Evolutionary conservation across 2,888 invertebrate genomes (phyloP), one percentile per base, ranked within the genome.

Genomic region (Beris morrisii): DNA sequence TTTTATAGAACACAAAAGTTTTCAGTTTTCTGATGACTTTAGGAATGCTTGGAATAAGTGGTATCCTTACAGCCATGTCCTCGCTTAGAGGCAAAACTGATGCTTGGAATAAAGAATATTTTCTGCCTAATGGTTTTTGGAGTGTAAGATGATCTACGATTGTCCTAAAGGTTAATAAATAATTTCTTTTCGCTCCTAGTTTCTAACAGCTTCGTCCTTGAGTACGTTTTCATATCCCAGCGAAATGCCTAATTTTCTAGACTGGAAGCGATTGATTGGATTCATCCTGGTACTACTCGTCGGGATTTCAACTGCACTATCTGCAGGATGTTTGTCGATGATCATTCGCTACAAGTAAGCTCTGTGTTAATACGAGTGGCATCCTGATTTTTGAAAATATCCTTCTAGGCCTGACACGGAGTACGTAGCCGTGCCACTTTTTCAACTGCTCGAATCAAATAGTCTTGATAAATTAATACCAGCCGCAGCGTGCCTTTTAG

Each of bases 391-490:
- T 4, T 12, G 31, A 3, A 38, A 52, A 12, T 38, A 15, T 61
- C 30, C 55, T 71, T 67, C 0, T 45, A 81, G 81, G 73, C 5
- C 73, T 3, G 72, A 73, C 2, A 71, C 75, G n/a, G 79, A 79
- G 13, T 81, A 79, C 65, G 74, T 76, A 22, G 80, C 81, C 7
- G 79, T 79, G 15, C 81, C 81, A 28, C 67, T 81, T 6, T 82
- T 85, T 50, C 78, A 81, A 67, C 82, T 85, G 56, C 81, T 85
- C 63, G 84, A 85, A 72, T 79, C 82, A 67, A 80, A 83, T 50
- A 83, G 84, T 71, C 84, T 85, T 31, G 83, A 83, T 68, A 84
- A 84, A 78, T 79, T 84, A 32, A 77, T 84, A 59, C 83, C 84
- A 9, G 82, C 84, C 32, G 83, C 84, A 71, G 84, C 84, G n/a